Evolutionary conservation across 2,113 vertebrate species (phyloP).

Genomic region (Rattus norvegicus): GRCr8 NC_086022.1:36518501-36519000

Average conservation of each 20-base stretch:
- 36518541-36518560: neutral
- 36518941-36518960: neutral
- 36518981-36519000: neutral
- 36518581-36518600: neutral
- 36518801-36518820: neutral
- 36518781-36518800: neutral
- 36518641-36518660: neutral
- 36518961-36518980: neutral
- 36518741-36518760: too few species aligned
- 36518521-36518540: neutral
- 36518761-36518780: neutral
- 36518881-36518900: neutral
- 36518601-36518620: neutral
- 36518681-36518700: neutral
- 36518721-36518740: neutral
- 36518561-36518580: neutral
- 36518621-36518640: neutral
- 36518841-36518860: neutral
- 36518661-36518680: neutral
- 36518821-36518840: neutral
- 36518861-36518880: neutral
- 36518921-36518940: neutral
- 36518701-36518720: neutral
- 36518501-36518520: neutral
- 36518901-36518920: neutral